Base-by-base conservation (phyloP, 2,797 vertebrate species). In the Phrynocephalus guinanensis region DNA sequence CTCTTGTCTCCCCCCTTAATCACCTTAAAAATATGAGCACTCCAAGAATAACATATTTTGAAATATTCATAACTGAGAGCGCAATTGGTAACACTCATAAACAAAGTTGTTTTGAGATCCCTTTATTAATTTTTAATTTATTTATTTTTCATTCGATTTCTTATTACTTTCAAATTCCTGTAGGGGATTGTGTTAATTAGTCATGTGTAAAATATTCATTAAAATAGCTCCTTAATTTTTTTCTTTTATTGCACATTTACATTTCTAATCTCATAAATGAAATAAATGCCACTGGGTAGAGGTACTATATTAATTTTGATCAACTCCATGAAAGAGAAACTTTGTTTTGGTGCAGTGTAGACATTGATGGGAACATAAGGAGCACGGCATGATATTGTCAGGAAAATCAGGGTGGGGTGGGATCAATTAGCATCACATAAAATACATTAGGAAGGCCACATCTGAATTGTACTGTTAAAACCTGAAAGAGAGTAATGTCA, bases 101-200 rank as follows among this genome's bases (percentile, higher is more conserved):
- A 96, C 96, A 97, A 97, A 96, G 95, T 97, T 96, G 95, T 97
- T 97, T 95, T 94, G 97, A 97, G 96, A 96, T 95, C 95, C 95
- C 94, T 97, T 96, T 97, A 97, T 97, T 97, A 97, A 97, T 97
- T 96, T 97, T 97, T 97, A 97, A 97, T 97, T 97, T 97, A 97
- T 97, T 97, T 44, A 44, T 44, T 97, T 97, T 97, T 96, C 94
- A 95, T 94, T 96, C 96, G 96, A 96, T 96, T 97, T 94, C 94
- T 96, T 97, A 97, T 97, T 97, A 95, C 94, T 96, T 96, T 93
- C 95, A 96, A 96, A 97, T 97, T 97, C 95, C 96, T 97, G 94
- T 94, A 96, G 96, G 96, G 96, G 95, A 95, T 96, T 96, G 93
- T 96, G 96, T 96, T 97, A 97, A 97, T 97, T 97, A 97, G 96